Evolutionary conservation across 2,113 vertebrate genomes (phyloP).

Genomic region (Aplodontia rufa): DNA sequence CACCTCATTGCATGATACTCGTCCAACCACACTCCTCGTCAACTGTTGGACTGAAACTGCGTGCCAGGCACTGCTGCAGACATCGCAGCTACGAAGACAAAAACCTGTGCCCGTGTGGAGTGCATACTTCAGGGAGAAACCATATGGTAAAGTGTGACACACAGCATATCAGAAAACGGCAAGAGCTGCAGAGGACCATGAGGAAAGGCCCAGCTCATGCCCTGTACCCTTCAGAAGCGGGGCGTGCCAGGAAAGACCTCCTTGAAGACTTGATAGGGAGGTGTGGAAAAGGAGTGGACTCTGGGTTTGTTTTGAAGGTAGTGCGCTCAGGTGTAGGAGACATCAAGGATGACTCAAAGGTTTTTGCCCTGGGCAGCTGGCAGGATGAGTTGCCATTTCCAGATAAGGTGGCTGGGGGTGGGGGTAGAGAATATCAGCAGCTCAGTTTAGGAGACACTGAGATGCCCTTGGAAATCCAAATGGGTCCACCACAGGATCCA

Average conservation of each 20-base stretch:
- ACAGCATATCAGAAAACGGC: not conserved
- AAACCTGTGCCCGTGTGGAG: not conserved
- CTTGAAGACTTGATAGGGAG: not conserved
- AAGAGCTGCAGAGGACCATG: not conserved
- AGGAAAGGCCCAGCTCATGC: not conserved
- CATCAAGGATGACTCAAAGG: not conserved
- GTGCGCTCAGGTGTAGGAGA: not conserved
- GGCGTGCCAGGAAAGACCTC: not conserved
- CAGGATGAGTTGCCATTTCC: not conserved
- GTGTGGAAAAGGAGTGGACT: not conserved
- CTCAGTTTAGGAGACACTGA: not conserved
- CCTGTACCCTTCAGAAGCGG: not conserved
- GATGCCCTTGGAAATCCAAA: not conserved
- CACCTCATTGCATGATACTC: not conserved
- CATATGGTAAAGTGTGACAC: not conserved
- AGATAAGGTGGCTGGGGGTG: accelerated
- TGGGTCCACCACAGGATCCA: no score
- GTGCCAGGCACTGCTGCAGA: not conserved
- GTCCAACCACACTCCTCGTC: not conserved
- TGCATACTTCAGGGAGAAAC: not conserved
- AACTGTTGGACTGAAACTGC: not conserved
- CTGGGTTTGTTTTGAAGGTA: not conserved
- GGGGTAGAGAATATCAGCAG: not conserved
- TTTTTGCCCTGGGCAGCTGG: not conserved
- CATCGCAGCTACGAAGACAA: not conserved